A percentile compares a stretch with the other conserved stretches of the same genome.
These are phyloP conservation scores for Melanotaenia boesemani DNA, from an alignment of 2,797 vertebrate species.

Conservation along the genomic window DNA sequence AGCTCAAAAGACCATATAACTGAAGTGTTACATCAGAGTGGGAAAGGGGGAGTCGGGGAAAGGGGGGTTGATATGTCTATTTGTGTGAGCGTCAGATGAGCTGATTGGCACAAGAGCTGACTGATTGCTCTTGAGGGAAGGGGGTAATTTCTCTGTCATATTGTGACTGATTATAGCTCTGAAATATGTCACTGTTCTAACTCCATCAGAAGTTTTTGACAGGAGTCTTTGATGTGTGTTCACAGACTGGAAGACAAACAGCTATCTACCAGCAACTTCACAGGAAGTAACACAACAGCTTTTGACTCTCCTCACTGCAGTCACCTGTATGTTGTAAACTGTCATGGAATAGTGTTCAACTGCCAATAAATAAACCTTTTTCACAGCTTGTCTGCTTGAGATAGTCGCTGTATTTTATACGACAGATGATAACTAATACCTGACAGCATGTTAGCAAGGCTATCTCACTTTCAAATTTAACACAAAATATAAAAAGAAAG, in stretches of 20 bases:
- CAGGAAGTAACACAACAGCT: slow-evolving; percentile 45
- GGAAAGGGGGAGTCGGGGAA: not conserved
- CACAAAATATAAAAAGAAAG: not conserved
- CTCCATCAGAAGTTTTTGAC: slow-evolving; percentile 78
- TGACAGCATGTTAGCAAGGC: slow-evolving; percentile 4
- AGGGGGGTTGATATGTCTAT: slow-evolving; percentile 53
- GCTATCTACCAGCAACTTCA: slow-evolving; percentile 59
- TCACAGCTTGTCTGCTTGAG: slow-evolving; percentile 30
- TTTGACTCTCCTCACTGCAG: slow-evolving; percentile 15
- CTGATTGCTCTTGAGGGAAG: slow-evolving; percentile 78
- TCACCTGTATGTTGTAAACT: slow-evolving; percentile 33
- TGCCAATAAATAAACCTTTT: slow-evolving; percentile 30
- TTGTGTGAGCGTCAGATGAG: slow-evolving; percentile 71
- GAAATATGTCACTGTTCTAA: slow-evolving; percentile 77
- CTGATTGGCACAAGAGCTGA: slow-evolving; percentile 76
- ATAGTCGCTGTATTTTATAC: slow-evolving; percentile 11
- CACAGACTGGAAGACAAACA: slow-evolving; percentile 47
- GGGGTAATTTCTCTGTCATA: slow-evolving; percentile 80
- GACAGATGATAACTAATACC: slow-evolving; percentile 22
- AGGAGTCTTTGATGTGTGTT: slow-evolving; percentile 65
- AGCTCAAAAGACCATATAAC: slow-evolving; percentile 30
- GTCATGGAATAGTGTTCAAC: slow-evolving; percentile 13
- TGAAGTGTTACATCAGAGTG: slow-evolving; percentile 10
- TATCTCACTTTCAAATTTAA: slow-evolving; percentile 13
- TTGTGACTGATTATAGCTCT: slow-evolving; percentile 80